Evolutionary conservation across 2,113 vertebrate species (phyloP).

Genomic region (Chiloscyllium plagiosum): DNA sequence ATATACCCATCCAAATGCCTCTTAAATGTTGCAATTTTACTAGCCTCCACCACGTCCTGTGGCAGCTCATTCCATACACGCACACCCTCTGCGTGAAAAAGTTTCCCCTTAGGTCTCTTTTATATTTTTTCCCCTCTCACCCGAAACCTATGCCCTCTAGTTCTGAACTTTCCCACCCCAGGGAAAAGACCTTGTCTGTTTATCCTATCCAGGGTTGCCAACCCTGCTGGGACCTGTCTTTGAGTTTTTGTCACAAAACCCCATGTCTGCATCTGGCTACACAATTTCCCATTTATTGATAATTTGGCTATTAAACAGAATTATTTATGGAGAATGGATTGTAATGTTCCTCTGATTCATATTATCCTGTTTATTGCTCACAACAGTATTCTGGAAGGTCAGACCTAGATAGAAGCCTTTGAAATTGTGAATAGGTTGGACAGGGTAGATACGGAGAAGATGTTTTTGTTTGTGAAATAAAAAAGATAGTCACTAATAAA

Average conservation of each 20-base stretch:
- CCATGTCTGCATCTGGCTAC: background rate
- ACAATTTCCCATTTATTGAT: background rate
- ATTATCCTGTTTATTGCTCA: background rate
- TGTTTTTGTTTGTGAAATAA: background rate
- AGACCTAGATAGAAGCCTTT: background rate
- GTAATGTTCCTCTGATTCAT: background rate
- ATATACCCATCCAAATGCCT: too few relatives aligned
- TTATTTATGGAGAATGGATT: background rate
- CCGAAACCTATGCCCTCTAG: too few relatives aligned
- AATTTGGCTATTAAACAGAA: background rate
- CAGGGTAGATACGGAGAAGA: background rate
- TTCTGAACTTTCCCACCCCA: too few relatives aligned
- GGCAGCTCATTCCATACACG: too few relatives aligned
- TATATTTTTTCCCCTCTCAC: too few relatives aligned
- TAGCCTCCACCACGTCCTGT: too few relatives aligned
- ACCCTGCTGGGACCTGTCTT: background rate
- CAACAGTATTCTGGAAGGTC: background rate
- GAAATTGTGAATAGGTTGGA: background rate
- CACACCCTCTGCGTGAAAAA: too few relatives aligned
- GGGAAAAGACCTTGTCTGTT: too few relatives aligned
- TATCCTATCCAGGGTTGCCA: background rate
- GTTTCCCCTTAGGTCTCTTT: too few relatives aligned
- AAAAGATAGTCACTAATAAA: background rate
- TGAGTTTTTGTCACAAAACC: background rate
- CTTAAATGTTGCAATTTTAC: too few relatives aligned